Base-by-base conservation (phyloP, 1,140 invertebrate genomes). In the Cotesia vestalis region DNA sequence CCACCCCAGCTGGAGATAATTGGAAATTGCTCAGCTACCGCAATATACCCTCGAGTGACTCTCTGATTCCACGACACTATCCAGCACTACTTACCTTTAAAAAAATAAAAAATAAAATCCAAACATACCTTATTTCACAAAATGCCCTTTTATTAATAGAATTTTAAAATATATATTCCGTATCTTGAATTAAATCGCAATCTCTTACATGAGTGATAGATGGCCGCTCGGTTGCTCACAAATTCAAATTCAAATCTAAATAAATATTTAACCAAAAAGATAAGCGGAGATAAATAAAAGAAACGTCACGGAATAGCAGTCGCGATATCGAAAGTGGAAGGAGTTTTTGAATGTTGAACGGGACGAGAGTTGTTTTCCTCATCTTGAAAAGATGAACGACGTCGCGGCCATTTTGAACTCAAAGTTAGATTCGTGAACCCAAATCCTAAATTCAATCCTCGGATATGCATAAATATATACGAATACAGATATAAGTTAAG, bases 391-490 rank as follows among this genome's bases (percentile, higher is more conserved):
- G 52, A 55, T 20, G 40, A 17, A 61, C 38, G 12, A n/a, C 38
- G 27, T 3, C 6, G 4, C 57, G 36, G 14, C 8, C 52, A 51
- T 53, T 57, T 34, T 27, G 27, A 27, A 27, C 27, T 27, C 46
- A 73, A 46, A 64, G 62, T 64, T 70, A 36, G 36, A 73, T 61
- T 52, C 66, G 69, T 73, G 67, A 70, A 73, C 60, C 11, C 62
- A 64, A 64, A 64, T 64, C 62, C 62, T 38, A 36, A 64, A 64
- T 64, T 64, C 35, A 64, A 64, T 64, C 35, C 62, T 64, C 62
- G 62, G 62, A 64, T 64, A 64, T 64, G 35, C 62, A 64, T 64
- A 36, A 64, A 64, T 64, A 64, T 64, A 57, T 57, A 57, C 27
- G 2, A 27, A 27, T 27, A 27, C 27, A 27, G 27, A 27, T 27